Conservation (phyloP, 2,797 vertebrate species). For the Pseudopleuronectes americanus region DNA sequence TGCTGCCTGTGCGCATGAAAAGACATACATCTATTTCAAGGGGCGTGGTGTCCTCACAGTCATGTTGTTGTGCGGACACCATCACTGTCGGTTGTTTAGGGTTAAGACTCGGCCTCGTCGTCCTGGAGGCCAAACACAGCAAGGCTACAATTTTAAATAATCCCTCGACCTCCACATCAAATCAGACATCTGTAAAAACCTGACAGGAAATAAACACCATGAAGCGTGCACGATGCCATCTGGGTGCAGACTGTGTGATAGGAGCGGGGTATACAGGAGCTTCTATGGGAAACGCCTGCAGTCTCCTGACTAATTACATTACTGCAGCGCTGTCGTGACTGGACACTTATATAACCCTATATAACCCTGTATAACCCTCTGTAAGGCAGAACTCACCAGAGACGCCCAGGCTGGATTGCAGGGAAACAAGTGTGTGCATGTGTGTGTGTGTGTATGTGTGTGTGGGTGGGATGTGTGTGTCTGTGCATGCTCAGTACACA, state of each 20-base stretch:
- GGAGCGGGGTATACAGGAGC: conserved; percentile 34
- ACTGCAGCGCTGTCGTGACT: conserved; percentile 66
- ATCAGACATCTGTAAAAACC: conserved; percentile 8
- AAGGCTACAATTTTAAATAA: neutral
- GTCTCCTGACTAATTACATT: conserved; percentile 71
- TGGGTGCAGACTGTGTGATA: neutral
- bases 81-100: too few species aligned
- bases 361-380: conserved; percentile 73
- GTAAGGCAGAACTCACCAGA: conserved; percentile 38
- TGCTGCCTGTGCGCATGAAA: too few species aligned
- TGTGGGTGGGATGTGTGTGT: conserved; percentile 7
- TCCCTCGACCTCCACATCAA: neutral
- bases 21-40: too few species aligned
- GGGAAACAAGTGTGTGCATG: conserved; percentile 30
- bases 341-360: conserved; percentile 72
- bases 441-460: conserved; percentile 4
- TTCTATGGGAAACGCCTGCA: conserved; percentile 62
- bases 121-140: neutral
- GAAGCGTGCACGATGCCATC: neutral
- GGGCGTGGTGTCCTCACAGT: too few species aligned
- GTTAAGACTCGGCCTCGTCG: neutral
- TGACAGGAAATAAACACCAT: neutral
- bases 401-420: conserved; percentile 33
- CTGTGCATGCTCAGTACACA: neutral
- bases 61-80: too few species aligned